Evolutionary conservation across 2,113 vertebrate genomes (phyloP).

Genomic region (human (Homo sapiens)): DNA sequence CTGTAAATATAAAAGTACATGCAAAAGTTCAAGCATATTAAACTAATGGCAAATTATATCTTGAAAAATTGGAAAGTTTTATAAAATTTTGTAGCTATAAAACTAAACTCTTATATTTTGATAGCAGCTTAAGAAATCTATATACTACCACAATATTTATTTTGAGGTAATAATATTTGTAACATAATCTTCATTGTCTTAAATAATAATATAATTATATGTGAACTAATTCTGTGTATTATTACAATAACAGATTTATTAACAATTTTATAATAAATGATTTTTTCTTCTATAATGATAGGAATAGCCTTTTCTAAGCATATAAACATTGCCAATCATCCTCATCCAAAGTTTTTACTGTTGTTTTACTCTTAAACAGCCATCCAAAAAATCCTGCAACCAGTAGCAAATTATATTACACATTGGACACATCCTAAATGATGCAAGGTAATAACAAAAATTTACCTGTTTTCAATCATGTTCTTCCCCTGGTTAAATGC

Average conservation of each 20-base stretch:
- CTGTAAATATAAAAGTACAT: neutral
- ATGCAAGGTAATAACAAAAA: neutral
- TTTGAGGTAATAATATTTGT: neutral
- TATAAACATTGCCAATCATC: neutral
- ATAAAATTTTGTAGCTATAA: neutral
- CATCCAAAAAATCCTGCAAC: neutral
- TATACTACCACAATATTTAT: neutral
- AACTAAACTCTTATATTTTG: neutral
- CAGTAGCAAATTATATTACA: neutral
- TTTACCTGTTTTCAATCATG: neutral
- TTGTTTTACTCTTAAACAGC: neutral
- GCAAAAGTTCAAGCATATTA: neutral
- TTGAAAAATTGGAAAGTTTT: neutral
- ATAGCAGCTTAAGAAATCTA: neutral
- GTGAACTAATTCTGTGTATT: neutral
- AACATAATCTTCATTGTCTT: neutral
- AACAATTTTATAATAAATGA: neutral
- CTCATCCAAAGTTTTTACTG: neutral
- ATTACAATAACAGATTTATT: neutral
- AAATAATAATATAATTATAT: neutral
- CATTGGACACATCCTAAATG: neutral
- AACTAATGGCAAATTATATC: neutral
- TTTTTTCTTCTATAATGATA: neutral
- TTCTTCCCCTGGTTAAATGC: neutral
- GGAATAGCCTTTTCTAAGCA: neutral